Base-by-base conservation (phyloP, 2,888 invertebrate species). In the Amiota minor region DNA sequence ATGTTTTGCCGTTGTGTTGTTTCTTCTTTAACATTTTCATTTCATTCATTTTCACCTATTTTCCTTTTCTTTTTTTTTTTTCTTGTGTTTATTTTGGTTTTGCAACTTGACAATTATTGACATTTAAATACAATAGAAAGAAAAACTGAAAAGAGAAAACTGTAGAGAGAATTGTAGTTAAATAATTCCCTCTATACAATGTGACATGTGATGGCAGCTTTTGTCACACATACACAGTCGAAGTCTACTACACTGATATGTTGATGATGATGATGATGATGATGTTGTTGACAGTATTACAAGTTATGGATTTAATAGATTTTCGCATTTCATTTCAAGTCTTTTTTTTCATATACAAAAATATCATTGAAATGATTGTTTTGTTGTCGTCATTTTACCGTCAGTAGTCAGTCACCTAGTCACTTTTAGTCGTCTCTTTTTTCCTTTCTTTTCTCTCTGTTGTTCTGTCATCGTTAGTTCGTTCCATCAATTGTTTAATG, bases 161-260 rank as follows among this genome's bases (percentile, higher is more conserved):
- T 18, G 16, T 10, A 14, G 18, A 49, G 3, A 50, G 49, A 18
- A 18, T 50, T 10, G 23, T 1, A 16, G 56, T 56, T 20, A 47
- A 67, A 67, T 50, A 67, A 67, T 67, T 65, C 18, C 11, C 49
- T 20, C 45, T 67, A 45, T 35, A 35, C 50, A 49, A 67, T 67
- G 50, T 50, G 67, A 67, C 67, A 67, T 20, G 67, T 67, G 49
- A 14, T 49, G 67, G 67, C 67, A 67, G 49, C 49, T 16, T 67
- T 67, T 67, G 47, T 47, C 65, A 64, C 45, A 4, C 55, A 35
- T 35, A 35, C 35, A 35, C 35, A 35, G 35, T 6, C 35, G 6
- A 1, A 35, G 6, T 1, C 6, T 6, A 6, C 2, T 6, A 35
- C 35, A 35, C 35, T 4, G 4, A 35, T 23, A 8, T 56, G 53